These are phyloP conservation scores for Haemorhous mexicanus DNA, from an alignment of 2,113 vertebrate genomes.

Conservation along the genomic window DNA sequence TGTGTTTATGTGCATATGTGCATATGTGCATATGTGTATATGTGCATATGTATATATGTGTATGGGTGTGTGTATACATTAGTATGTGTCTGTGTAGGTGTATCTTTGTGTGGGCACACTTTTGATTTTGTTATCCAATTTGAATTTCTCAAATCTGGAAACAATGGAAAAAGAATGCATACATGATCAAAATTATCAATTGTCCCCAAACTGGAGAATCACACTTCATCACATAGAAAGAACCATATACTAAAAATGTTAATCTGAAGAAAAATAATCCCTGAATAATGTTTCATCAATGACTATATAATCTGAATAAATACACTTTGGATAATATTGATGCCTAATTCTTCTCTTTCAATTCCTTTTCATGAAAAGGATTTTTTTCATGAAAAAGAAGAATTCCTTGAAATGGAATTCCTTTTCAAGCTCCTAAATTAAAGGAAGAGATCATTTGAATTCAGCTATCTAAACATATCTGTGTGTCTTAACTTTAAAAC, in stretches of 20 bases:
- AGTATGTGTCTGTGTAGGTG: background rate
- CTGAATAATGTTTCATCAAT: background rate
- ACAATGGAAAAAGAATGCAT: background rate
- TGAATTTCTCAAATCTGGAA: background rate
- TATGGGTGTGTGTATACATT: background rate
- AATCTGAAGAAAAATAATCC: background rate
- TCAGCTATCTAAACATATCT: background rate
- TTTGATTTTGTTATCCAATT: background rate
- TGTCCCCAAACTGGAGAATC: background rate
- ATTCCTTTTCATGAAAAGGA: background rate
- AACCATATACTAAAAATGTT: background rate
- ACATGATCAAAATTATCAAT: background rate
- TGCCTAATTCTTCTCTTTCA: background rate
- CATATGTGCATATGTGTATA: rapidly evolving
- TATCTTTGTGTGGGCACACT: rapidly evolving
- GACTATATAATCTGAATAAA: background rate
- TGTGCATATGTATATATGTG: rapidly evolving
- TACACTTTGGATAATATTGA: background rate
- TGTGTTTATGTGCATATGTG: rapidly evolving
- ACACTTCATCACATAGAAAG: background rate
- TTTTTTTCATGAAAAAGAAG: background rate
- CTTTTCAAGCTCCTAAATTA: background rate
- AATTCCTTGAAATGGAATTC: background rate
- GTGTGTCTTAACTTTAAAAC: background rate
- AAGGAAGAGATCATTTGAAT: background rate